A percentile compares a stretch with the other conserved stretches of the same genome.
Evolutionary conservation across 2,888 invertebrate genomes (phyloP).

Genomic region (Drosophila affinis): DNA sequence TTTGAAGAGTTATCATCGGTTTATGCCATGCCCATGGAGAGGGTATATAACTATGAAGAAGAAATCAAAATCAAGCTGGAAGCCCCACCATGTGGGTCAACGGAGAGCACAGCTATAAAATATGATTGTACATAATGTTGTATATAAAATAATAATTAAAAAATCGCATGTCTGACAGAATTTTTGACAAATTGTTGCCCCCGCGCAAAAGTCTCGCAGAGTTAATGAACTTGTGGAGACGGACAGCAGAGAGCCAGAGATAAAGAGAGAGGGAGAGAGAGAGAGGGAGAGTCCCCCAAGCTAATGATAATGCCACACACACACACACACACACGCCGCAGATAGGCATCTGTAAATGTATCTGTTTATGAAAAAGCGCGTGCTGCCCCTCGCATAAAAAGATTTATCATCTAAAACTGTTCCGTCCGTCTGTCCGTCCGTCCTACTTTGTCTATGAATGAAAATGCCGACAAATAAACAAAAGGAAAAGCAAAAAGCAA

Average conservation of each 20-base stretch:
- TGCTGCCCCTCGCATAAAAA: constrained; percentile 50
- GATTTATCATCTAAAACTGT: constrained; percentile 52
- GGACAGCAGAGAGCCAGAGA: constrained; percentile 20
- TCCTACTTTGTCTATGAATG: constrained; percentile 62
- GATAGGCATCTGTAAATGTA: constrained; percentile 8
- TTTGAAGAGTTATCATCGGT: background rate
- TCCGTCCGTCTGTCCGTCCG: background rate
- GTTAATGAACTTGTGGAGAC: constrained; percentile 69
- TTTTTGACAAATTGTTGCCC: constrained; percentile 72
- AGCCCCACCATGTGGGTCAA: constrained; percentile 8
- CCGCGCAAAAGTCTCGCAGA: constrained; percentile 58
- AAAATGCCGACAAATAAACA: constrained; percentile 62
- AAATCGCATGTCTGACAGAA: constrained; percentile 73
- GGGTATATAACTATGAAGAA: constrained; percentile 11
- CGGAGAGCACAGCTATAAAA: constrained; percentile 21
- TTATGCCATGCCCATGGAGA: background rate
- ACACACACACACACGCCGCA: background rate
- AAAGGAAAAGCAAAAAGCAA: constrained; percentile 33
- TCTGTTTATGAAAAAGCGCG: constrained; percentile 40
- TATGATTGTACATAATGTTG: constrained; percentile 32
- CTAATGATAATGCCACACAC: constrained; percentile 59
- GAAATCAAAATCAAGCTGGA: constrained; percentile 13
- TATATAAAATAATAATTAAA: constrained; percentile 63
- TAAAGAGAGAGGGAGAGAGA: constrained; percentile 30
- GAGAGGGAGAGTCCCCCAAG: constrained; percentile 47